Evolutionary conservation across 2,113 vertebrate species (phyloP).

Genomic region (Lamprologus speciosus): DNA sequence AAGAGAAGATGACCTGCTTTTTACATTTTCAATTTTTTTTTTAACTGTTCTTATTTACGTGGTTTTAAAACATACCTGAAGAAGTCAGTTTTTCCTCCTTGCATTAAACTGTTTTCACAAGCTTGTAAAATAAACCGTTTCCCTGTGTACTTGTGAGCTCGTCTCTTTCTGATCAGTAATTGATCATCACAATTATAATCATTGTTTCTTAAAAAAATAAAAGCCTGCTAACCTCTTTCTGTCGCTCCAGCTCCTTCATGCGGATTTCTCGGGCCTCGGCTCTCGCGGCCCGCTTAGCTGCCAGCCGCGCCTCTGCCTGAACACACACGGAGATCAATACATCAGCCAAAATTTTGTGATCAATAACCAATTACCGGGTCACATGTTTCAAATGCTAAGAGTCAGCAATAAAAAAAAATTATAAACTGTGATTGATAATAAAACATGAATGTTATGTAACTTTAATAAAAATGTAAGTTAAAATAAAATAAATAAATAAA

Average conservation of each 20-base stretch:
- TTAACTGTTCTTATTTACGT: neutral
- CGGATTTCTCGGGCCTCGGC: conserved; percentile 87
- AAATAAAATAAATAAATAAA: neutral
- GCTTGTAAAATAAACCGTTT: neutral
- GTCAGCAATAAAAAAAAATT: neutral
- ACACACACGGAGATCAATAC: neutral
- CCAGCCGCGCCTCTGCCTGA: conserved; percentile 85
- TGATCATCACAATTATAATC: neutral
- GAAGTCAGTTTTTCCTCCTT: neutral
- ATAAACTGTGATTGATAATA: neutral
- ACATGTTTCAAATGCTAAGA: neutral
- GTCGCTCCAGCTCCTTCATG: conserved; percentile 90
- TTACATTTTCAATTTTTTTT: neutral
- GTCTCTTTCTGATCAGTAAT: neutral
- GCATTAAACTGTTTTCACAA: neutral
- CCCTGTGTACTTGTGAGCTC: neutral
- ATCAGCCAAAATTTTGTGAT: neutral
- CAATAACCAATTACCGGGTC: neutral
- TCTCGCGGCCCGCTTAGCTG: conserved; percentile 81
- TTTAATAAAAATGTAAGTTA: neutral
- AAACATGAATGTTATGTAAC: neutral
- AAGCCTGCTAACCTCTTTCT: conserved; percentile 79
- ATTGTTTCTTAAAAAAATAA: neutral
- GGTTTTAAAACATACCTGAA: neutral
- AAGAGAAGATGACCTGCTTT: neutral